A percentile compares a stretch with the other conserved stretches of the same genome.
Evolutionary conservation across 1,140 invertebrate genomes (phyloP).

Genomic region (Mactra quadrangularis): DNA sequence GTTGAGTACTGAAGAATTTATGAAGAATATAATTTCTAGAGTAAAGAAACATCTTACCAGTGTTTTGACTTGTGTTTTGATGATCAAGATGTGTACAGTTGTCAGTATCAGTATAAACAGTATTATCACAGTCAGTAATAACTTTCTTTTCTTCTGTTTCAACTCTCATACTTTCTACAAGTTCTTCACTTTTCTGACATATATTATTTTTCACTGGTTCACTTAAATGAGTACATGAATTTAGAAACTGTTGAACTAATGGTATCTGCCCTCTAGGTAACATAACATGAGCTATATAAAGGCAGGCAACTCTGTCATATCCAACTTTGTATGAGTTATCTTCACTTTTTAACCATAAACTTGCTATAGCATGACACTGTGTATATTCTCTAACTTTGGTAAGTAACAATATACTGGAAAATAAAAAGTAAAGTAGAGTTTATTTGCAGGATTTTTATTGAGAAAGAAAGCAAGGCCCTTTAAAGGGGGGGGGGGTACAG

Average conservation of each 20-base stretch:
- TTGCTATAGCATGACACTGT: conserved; percentile 46
- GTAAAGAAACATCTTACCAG: too few species aligned
- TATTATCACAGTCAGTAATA: too few species aligned
- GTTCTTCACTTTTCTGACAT: conserved; percentile 23
- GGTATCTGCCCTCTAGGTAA: conserved; percentile 21
- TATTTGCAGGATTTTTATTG: too few species aligned
- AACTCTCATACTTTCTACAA: background rate
- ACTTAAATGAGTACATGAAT: conserved; percentile 22
- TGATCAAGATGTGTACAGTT: too few species aligned
- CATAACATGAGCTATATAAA: conserved; percentile 49
- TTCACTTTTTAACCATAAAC: conserved; percentile 44
- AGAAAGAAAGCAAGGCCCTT: too few species aligned
- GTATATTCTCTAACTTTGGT: conserved; percentile 36
- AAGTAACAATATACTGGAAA: conserved; percentile 47
- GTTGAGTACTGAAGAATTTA: too few species aligned
- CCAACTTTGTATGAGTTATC: conserved; percentile 44
- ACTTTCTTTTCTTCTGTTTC: too few species aligned
- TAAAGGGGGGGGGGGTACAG: too few species aligned
- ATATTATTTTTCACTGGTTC: conserved; percentile 14
- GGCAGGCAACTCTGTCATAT: conserved; percentile 52
- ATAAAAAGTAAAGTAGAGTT: background rate
- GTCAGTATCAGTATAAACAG: too few species aligned
- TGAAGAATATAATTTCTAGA: too few species aligned
- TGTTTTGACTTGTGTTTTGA: too few species aligned
- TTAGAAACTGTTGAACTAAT: conserved; percentile 45